phyloP scores from a whole-genome alignment of 1,140 invertebrate genomes.

The Macrobrachium rosenbergii region DNA sequence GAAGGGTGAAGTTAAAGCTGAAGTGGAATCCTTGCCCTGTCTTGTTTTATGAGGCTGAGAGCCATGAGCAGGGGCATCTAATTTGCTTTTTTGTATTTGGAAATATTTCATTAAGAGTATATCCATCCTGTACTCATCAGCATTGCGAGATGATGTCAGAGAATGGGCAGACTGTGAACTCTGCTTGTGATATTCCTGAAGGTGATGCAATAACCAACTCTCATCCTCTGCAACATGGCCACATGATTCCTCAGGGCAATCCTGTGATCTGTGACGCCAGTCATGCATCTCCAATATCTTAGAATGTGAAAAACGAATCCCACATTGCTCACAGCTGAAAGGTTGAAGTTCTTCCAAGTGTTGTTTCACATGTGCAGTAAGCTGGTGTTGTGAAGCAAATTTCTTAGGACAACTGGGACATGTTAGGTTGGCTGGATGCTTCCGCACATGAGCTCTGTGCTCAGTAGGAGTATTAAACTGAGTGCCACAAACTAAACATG shows the following conservation, averaged over 20 bases:
- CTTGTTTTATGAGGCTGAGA: background rate
- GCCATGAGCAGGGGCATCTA: background rate
- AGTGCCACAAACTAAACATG: conserved; percentile 43
- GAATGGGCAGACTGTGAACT: background rate
- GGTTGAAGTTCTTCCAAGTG: conserved; percentile 37
- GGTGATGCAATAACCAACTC: conserved; percentile 49
- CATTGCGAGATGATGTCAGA: background rate
- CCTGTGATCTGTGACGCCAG: conserved; percentile 31
- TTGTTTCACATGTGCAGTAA: conserved; percentile 31
- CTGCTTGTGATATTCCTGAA: conserved; percentile 18
- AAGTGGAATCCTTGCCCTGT: too few relatives aligned
- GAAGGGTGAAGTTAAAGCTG: too few relatives aligned
- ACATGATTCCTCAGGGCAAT: conserved; percentile 29
- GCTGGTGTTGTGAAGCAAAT: conserved; percentile 41
- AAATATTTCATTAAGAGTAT: conserved; percentile 32
- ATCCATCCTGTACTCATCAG: conserved; percentile 31
- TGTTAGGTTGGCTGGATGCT: conserved; percentile 31
- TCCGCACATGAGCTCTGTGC: conserved; percentile 42
- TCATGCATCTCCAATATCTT: conserved; percentile 11
- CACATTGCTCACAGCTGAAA: conserved; percentile 32
- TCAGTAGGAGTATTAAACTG: conserved; percentile 41
- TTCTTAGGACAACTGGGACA: conserved; percentile 41
- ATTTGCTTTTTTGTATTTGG: too few relatives aligned
- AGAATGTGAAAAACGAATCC: background rate
- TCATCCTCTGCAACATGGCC: conserved; percentile 32